Conservation (phyloP, 2,113 vertebrate species). For the Acinonyx jubatus region DNA sequence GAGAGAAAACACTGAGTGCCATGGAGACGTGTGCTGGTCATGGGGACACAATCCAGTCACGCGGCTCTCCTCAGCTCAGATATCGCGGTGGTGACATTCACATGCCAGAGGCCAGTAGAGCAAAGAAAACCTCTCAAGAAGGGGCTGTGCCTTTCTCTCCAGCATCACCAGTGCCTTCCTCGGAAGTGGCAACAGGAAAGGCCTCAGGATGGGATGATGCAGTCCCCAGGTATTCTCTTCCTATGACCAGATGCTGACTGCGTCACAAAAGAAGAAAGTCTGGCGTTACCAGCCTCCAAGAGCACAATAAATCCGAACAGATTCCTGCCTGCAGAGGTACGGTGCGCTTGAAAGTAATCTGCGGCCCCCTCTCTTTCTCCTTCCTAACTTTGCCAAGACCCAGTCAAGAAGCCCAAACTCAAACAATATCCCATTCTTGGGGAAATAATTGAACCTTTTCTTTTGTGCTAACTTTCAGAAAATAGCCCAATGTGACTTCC, state of each 20-base stretch:
- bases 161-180: background rate
- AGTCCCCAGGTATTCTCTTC: background rate
- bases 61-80: background rate
- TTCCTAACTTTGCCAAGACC: background rate
- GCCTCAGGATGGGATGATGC: background rate
- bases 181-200: background rate
- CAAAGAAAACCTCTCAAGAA: background rate
- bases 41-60: rapidly evolving
- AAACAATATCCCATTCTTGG: background rate
- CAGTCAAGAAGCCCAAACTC: background rate
- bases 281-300: background rate
- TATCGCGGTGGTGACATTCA: background rate
- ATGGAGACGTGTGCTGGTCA: background rate
- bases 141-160: background rate
- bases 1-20: background rate
- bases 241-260: background rate
- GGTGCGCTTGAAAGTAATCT: background rate
- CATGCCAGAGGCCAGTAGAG: too few species aligned
- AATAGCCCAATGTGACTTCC: background rate
- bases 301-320: background rate
- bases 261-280: background rate
- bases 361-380: background rate
- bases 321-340: background rate
- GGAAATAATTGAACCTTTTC: background rate
- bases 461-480: background rate